Percentiles rank a stretch among this genome's conserved stretches.
These are phyloP conservation scores for Caerostris extrusa DNA, from an alignment of 1,140 invertebrate species.

Conservation along the genomic window DNA sequence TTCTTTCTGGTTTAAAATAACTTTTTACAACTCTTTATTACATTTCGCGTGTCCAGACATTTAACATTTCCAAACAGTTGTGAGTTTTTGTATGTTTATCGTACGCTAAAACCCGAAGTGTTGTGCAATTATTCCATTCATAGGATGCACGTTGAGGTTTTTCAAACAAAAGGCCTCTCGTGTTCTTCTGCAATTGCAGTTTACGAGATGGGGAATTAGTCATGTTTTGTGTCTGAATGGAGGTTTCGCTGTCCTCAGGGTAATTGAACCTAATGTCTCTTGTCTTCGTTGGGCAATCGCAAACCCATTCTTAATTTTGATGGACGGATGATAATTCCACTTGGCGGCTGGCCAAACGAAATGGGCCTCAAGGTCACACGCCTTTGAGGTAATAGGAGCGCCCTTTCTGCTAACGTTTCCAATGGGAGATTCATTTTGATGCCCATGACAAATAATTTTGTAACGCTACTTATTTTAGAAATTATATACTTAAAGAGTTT, in stretches of 20 bases:
- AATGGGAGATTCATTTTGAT: neutral
- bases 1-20: too few species aligned
- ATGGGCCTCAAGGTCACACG: neutral
- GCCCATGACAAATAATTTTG: neutral
- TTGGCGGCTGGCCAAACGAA: neutral
- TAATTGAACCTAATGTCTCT: constrained; percentile 10
- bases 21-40: neutral
- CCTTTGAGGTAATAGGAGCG: neutral
- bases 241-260: neutral
- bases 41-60: neutral
- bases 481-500: neutral
- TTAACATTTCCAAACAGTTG: neutral
- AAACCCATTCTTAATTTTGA: constrained; percentile 26
- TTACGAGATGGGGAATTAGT: neutral
- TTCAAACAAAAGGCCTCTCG: neutral
- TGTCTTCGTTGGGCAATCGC: neutral
- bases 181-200: neutral
- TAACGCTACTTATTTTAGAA: too few species aligned
- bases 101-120: neutral
- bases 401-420: neutral
- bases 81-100: neutral
- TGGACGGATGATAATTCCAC: neutral
- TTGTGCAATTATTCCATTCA: constrained; percentile 10
- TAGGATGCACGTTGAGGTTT: neutral
- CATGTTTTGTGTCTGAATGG: constrained; percentile 1